Evolutionary conservation across 2,113 vertebrate species (phyloP).

Genomic region (Tenebrosternarchus preto): DNA sequence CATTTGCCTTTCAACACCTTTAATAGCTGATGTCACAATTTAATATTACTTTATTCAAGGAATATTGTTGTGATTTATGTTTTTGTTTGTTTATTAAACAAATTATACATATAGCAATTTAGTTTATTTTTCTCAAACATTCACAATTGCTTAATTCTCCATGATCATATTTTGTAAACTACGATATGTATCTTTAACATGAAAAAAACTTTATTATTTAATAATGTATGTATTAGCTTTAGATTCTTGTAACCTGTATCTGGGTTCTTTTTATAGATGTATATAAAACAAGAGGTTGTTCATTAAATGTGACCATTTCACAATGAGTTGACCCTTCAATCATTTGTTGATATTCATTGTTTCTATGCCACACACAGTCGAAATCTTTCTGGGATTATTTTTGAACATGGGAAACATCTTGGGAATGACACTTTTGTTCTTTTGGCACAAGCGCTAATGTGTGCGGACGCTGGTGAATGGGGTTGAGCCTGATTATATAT

Average conservation of each 20-base stretch:
- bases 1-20: conserved; percentile 68
- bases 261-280: conserved; percentile 85
- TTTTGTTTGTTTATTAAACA: conserved; percentile 71
- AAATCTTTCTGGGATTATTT: neutral
- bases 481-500: conserved; percentile 26
- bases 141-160: conserved; percentile 79
- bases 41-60: conserved; percentile 75
- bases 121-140: conserved; percentile 66
- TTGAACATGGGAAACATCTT: neutral
- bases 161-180: conserved; percentile 84
- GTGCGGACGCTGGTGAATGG: neutral
- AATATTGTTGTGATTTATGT: conserved; percentile 66
- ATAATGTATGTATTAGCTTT: conserved; percentile 85
- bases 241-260: conserved; percentile 84
- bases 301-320: conserved; percentile 87
- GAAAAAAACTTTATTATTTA: conserved; percentile 81
- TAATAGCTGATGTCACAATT: conserved; percentile 69
- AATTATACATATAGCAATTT: conserved; percentile 71
- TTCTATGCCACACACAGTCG: neutral
- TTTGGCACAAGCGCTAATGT: conserved; percentile 9
- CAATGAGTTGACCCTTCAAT: conserved; percentile 66
- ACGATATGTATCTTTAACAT: conserved; percentile 85
- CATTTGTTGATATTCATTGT: conserved; percentile 43
- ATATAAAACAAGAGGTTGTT: conserved; percentile 84
- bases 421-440: conserved; percentile 27